Evolutionary conservation across 2,113 vertebrate genomes (phyloP).

Genomic region (Ginglymostoma cirratum): DNA sequence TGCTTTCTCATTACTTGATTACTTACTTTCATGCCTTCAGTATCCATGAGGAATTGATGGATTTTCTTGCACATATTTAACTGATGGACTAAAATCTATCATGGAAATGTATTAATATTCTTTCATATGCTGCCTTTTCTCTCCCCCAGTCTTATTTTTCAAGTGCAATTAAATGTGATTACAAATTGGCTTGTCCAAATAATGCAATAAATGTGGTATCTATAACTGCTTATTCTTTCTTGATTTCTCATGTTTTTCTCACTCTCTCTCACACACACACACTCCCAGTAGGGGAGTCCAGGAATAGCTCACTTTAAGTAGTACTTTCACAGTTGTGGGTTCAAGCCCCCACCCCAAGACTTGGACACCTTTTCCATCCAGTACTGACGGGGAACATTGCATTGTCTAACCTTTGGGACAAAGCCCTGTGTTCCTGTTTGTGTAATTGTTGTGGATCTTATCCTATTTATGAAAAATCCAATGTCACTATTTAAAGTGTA

Average conservation of each 20-base stretch:
- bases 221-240: neutral
- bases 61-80: conserved; percentile 25
- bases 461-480: neutral
- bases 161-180: conserved; percentile 33
- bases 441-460: neutral
- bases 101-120: conserved; percentile 21
- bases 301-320: neutral
- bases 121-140: conserved; percentile 24
- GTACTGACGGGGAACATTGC: neutral
- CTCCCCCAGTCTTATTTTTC: conserved; percentile 13
- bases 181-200: conserved; percentile 28
- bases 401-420: neutral
- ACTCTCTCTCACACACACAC: neutral
- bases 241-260: neutral
- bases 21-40: conserved; percentile 19
- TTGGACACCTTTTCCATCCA: neutral
- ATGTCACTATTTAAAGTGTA: neutral
- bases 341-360: neutral
- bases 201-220: conserved; percentile 26
- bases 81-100: too few species aligned
- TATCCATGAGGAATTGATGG: neutral
- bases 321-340: neutral
- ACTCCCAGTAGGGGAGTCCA: neutral
- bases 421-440: neutral
- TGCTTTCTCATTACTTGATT: conserved; percentile 33